Conservation (phyloP, 2,113 vertebrate genomes). For the Etia nguti region DNA sequence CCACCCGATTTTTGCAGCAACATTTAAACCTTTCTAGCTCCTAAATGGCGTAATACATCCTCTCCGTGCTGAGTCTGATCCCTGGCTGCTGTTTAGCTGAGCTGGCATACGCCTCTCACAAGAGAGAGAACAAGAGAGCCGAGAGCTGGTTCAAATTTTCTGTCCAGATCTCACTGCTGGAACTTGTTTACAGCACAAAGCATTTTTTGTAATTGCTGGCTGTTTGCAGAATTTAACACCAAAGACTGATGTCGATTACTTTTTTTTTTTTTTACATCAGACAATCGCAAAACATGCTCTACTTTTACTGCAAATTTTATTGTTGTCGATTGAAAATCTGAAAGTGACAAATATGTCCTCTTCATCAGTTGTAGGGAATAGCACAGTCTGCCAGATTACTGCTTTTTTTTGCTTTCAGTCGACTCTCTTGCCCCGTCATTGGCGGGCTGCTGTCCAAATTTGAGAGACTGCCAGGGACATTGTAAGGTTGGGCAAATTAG, state of each 20-base stretch:
- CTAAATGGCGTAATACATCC: neutral
- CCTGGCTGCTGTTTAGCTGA: constrained; percentile 30
- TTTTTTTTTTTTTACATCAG: neutral
- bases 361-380: neutral
- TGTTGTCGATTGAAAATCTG: neutral
- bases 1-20: neutral
- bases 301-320: neutral
- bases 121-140: constrained; percentile 12
- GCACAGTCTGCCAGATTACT: neutral
- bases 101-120: constrained; percentile 23
- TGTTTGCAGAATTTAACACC: constrained; percentile 21
- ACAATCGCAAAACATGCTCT: neutral
- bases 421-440: neutral
- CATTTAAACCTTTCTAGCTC: neutral
- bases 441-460: neutral
- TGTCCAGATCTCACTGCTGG: constrained; percentile 50
- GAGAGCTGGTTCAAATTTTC: constrained; percentile 62
- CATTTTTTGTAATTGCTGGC: constrained; percentile 27
- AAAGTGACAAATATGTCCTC: neutral
- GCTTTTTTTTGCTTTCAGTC: neutral
- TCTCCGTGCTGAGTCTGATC: constrained; percentile 21
- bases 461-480: neutral
- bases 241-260: constrained; percentile 17
- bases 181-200: constrained; percentile 63
- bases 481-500: neutral